Evolutionary conservation across 2,113 vertebrate genomes (phyloP), one percentile per base, ranked within the genome.

Genomic region (Baryphthengus martii): DNA sequence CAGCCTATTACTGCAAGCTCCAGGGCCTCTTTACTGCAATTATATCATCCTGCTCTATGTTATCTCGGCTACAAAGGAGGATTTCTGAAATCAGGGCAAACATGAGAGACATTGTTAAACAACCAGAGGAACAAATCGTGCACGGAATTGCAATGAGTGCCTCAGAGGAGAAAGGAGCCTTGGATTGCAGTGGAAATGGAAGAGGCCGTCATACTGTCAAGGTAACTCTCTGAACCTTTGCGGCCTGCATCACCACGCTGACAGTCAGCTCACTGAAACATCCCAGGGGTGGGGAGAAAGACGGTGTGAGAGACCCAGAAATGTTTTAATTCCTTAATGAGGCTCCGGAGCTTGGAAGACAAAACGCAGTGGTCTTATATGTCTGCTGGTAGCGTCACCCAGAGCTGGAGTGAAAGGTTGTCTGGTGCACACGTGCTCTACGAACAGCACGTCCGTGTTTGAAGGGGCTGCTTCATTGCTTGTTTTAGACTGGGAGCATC

Each of bases 51-150:
- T 92, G 90, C 96, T 98, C 95, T 88, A 67, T 93, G 96, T 96
- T 98, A 97, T 98, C 95, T 45, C 92, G 88, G 87, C 96, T 92
- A 97, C 93, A 98, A 97, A 98, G 95, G 76, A 96, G 85, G 90
- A 76, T 93, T 96, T 95, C 84, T 79, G 2, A 95, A 98, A 97
- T 94, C 94, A 95, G 96, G 96, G 95, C 97, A 98, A 98, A 98
- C 96, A 98, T 94, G 95, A 97, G 97, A 97, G 93, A 98, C 97
- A 96, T 66, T 95, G 97, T 98, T 98, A 97, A 98, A 97, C 92
- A 97, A 97, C 96, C 95, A 97, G 96, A 97, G 95, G 95, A 98
- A 96, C 44, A 96, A 94, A 92, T 86, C 33, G 24, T 93, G 92
- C 78, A 75, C 20, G 8, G 97, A 98, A 97, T 98, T 97, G 97